Conservation (phyloP, 2,113 vertebrate genomes). For the Etia nguti region DNA sequence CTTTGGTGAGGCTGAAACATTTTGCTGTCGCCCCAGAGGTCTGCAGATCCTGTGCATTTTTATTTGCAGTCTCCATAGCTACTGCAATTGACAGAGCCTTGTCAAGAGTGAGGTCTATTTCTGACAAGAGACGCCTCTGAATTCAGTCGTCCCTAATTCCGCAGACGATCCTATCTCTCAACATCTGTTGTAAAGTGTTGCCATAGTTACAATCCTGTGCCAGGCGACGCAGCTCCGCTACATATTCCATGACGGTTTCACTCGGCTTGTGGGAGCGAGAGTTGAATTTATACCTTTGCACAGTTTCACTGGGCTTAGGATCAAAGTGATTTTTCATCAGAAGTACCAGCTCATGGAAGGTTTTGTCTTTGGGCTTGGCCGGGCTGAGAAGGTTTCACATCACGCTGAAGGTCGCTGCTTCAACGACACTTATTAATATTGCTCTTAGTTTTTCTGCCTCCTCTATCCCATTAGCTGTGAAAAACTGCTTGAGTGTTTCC, state of each 20-base stretch:
- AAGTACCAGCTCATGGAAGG: neutral
- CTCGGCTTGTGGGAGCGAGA: neutral
- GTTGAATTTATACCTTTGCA: neutral
- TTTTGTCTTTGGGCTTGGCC: too few relatives aligned
- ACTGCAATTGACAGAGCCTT: too few relatives aligned
- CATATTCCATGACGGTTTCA: neutral
- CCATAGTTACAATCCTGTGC: neutral
- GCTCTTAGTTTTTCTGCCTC: neutral
- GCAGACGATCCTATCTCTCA: too few relatives aligned
- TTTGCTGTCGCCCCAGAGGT: too few relatives aligned
- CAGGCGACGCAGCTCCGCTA: neutral
- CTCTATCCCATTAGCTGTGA: neutral
- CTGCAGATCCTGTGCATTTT: too few relatives aligned
- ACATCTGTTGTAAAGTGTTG: neutral
- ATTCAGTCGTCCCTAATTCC: too few relatives aligned
- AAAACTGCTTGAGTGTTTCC: neutral
- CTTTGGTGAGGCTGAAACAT: too few relatives aligned
- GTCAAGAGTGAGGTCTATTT: too few relatives aligned
- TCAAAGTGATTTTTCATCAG: neutral
- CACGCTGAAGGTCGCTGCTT: too few relatives aligned
- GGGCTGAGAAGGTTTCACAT: too few relatives aligned
- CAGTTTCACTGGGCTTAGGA: neutral
- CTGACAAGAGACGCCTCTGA: too few relatives aligned
- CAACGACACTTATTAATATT: neutral
- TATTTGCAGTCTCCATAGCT: too few relatives aligned